phyloP scores from a whole-genome alignment of 2,888 invertebrate species.

The Pseudolycoriella hygida region DNA sequence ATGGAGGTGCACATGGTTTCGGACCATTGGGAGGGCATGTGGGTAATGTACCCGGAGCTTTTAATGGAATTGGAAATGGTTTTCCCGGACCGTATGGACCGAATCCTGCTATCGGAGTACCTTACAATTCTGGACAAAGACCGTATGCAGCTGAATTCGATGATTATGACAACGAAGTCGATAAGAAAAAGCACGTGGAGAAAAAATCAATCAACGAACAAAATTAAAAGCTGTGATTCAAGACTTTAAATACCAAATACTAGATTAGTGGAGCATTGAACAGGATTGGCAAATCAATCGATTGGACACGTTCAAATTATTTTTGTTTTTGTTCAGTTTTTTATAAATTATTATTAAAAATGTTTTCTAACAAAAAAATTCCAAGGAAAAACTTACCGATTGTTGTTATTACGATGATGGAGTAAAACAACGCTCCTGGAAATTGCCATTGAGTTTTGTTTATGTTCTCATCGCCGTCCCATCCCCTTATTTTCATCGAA shows the following conservation, averaged over 20 bases:
- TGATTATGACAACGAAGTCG: conserved; percentile 1
- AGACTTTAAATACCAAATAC: neutral
- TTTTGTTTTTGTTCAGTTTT: neutral
- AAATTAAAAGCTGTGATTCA: neutral
- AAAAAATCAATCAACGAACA: conserved; percentile 5
- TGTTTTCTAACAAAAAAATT: neutral
- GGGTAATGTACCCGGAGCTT: conserved; percentile 6
- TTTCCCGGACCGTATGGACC: neutral
- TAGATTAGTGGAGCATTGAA: neutral
- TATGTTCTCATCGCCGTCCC: conserved; percentile 60
- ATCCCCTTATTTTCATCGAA: conserved; percentile 76
- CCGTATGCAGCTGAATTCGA: conserved; percentile 6
- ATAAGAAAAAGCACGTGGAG: conserved; percentile 3
- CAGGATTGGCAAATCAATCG: neutral
- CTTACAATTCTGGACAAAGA: conserved; percentile 2
- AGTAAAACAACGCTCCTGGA: conserved; percentile 81
- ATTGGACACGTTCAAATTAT: neutral
- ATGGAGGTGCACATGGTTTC: conserved; percentile 4
- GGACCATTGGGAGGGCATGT: conserved; percentile 10
- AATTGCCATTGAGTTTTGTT: conserved; percentile 63
- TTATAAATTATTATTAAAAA: conserved; percentile 6
- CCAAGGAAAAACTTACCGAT: conserved; percentile 84
- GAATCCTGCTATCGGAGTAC: conserved; percentile 8
- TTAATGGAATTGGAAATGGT: conserved; percentile 3
- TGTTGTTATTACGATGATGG: conserved; percentile 90